A percentile compares a stretch with the other conserved stretches of the same genome.
Evolutionary conservation across 2,888 invertebrate species (phyloP).

Genomic region (Ochropleura leucogaster): DNA sequence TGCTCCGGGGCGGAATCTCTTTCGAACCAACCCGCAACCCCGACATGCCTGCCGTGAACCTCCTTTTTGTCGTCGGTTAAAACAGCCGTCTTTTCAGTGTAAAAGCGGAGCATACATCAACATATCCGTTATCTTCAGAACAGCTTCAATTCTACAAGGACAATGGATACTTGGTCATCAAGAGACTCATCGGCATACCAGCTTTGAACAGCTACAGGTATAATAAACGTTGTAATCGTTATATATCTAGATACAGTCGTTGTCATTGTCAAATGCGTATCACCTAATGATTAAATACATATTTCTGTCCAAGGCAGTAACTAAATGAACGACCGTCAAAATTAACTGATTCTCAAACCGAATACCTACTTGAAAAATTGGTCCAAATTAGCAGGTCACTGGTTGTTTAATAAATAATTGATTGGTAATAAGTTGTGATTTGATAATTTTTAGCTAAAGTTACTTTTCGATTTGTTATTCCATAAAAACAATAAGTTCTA

Average conservation of each 20-base stretch:
- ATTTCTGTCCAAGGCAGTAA: background rate
- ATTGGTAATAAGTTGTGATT: too few relatives aligned
- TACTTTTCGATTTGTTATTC: too few relatives aligned
- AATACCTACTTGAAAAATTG: background rate
- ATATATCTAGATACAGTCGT: background rate
- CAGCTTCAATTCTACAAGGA: slow-evolving; percentile 93
- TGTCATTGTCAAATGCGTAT: background rate
- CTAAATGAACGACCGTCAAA: background rate
- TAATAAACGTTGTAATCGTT: background rate
- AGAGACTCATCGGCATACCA: slow-evolving; percentile 89
- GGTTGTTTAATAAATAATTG: too few relatives aligned
- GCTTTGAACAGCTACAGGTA: slow-evolving; percentile 60
- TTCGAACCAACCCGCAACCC: too few relatives aligned
- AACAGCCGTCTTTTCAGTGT: slow-evolving; percentile 20
- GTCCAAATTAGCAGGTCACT: too few relatives aligned
- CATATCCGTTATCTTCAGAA: slow-evolving; percentile 82
- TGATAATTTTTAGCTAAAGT: background rate
- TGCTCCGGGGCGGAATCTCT: too few relatives aligned
- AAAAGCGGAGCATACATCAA: slow-evolving; percentile 23
- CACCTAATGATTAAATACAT: background rate
- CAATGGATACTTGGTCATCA: slow-evolving; percentile 94
- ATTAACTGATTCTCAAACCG: background rate
- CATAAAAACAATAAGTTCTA: too few relatives aligned
- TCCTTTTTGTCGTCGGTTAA: too few relatives aligned
- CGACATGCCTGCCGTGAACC: too few relatives aligned